phyloP scores from a whole-genome alignment of 2,797 vertebrate species.

The Sylvia borin region DNA sequence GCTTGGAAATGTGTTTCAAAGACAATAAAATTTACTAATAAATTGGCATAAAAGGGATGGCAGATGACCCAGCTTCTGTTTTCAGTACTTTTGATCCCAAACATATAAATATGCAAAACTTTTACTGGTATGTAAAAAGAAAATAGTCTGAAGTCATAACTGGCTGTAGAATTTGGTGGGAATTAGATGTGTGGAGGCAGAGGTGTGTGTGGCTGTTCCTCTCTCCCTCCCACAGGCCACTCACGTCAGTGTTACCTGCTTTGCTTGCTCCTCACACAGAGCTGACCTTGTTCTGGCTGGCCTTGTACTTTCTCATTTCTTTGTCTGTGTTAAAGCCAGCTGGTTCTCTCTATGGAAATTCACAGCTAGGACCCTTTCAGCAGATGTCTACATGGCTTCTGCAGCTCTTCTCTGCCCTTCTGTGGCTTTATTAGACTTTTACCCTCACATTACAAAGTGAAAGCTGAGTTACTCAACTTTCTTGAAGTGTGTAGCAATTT shows the following conservation, averaged over 20 bases:
- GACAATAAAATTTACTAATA: neutral
- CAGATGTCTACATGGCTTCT: slow-evolving; percentile 61
- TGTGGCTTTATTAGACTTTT: slow-evolving; percentile 61
- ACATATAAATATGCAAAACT: neutral
- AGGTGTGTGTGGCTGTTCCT: neutral
- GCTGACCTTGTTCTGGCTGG: slow-evolving; percentile 60
- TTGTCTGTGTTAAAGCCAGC: slow-evolving; percentile 55
- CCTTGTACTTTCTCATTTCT: slow-evolving; percentile 54
- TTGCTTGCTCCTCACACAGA: neutral
- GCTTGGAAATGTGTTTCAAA: neutral
- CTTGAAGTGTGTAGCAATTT: slow-evolving; percentile 53
- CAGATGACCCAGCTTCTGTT: neutral
- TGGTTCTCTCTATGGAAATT: slow-evolving; percentile 60
- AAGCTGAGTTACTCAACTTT: slow-evolving; percentile 58
- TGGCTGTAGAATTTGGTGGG: neutral
- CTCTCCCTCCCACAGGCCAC: neutral
- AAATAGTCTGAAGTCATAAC: neutral
- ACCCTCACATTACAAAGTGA: slow-evolving; percentile 44
- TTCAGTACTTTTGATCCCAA: neutral
- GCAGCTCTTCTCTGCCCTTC: slow-evolving; percentile 60
- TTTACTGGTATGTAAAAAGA: neutral
- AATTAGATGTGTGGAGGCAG: neutral
- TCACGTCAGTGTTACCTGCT: neutral
- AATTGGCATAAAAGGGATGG: neutral
- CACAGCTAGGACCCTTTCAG: slow-evolving; percentile 66